Evolutionary conservation across 2,888 invertebrate genomes (phyloP), one percentile per base, ranked within the genome.

Genomic region (Nebria salina): DNA sequence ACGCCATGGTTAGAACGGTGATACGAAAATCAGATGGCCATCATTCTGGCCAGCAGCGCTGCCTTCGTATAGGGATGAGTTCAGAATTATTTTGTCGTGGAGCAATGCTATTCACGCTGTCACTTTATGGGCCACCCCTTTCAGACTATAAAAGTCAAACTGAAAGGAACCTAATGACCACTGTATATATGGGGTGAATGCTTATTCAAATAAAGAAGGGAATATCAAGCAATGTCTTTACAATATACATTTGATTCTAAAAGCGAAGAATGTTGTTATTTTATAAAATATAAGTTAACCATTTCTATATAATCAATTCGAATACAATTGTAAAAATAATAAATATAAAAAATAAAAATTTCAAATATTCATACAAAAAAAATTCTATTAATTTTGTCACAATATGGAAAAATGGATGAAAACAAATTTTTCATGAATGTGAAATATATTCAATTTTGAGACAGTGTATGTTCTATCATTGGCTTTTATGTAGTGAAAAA

Each of bases 161-260:
- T 70, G 70, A 70, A 70, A 70, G 70, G 70, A 34, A 70, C 25
- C 70, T 70, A 25, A 70, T 70, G 70, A 70, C 70, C 34, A 70
- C 26, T 34, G 54, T 13, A 54, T 54, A 13, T 54, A 7, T 54
- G 54, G 70, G 70, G 70, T 34, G 70, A 70, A 70, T 34, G 25
- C 70, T 25, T 70, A 70, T 70, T 70, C 70, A 70, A 66, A 66
- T 66, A 1, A 8, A 20, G 13, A 66, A 70, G 34, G 26, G 26
- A 70, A 70, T 25, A 34, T 11, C 34, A 25, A 70, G 11, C 34
- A 70, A 68, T 68, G 26, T 20, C 20, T 20, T 43, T 43, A 9
- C 43, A 43, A 8, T 43, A 43, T 6, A 8, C 9, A 8, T 43
- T 6, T 43, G 43, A 20, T 20, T 20, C 20, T 20, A 20, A 20